phyloP scores from a whole-genome alignment of 1,140 invertebrate genomes.

The Stegodyphus dumicola region DNA sequence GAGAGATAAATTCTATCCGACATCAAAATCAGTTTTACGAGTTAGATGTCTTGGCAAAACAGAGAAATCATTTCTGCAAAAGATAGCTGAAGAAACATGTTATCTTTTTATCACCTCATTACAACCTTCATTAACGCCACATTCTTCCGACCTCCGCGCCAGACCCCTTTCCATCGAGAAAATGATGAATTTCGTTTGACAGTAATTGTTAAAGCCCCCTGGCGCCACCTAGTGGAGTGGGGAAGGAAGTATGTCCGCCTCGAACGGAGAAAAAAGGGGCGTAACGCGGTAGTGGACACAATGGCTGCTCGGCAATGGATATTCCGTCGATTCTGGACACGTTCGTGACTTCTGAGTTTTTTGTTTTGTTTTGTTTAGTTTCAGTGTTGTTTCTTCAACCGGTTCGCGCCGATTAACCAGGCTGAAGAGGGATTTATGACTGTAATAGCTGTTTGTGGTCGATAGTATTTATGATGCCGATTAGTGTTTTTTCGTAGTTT shows the following conservation, averaged over 20 bases:
- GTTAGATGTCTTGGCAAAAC: too few relatives aligned
- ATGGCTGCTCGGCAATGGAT: not conserved
- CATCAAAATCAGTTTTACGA: too few relatives aligned
- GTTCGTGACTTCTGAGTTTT: not conserved
- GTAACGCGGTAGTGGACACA: not conserved
- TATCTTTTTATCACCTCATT: slow-evolving; percentile 13
- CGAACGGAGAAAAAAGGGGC: not conserved
- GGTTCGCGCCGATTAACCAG: slow-evolving; percentile 13
- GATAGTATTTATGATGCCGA: too few relatives aligned
- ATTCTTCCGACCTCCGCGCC: not conserved
- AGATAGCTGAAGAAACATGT: not conserved
- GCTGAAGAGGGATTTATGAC: slow-evolving; percentile 20
- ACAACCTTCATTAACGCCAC: slow-evolving; percentile 2
- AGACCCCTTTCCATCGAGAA: not conserved
- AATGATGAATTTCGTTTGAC: slow-evolving; percentile 26
- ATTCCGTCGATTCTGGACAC: slow-evolving; percentile 19
- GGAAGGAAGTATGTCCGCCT: not conserved
- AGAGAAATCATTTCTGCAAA: too few relatives aligned
- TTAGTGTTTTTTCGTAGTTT: too few relatives aligned
- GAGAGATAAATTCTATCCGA: too few relatives aligned
- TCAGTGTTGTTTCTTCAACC: not conserved
- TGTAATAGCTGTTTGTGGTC: slow-evolving; percentile 7
- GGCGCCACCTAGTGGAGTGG: slow-evolving; percentile 13
- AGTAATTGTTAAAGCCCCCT: slow-evolving; percentile 16
- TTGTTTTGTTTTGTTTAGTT: not conserved